Evolutionary conservation across 2,888 invertebrate genomes (phyloP).

Genomic region (Drosophila gaucha): DNA sequence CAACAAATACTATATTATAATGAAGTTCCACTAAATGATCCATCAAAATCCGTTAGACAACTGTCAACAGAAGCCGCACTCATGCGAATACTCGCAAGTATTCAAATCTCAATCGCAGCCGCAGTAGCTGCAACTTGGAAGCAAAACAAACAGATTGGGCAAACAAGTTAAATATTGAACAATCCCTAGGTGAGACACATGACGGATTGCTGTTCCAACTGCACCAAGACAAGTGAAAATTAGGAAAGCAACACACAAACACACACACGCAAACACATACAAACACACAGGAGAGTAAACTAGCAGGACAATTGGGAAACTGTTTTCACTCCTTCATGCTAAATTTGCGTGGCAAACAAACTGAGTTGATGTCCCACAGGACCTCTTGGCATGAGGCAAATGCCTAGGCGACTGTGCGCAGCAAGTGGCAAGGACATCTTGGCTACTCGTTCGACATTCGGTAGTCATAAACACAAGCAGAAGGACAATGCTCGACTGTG

Average conservation of each 20-base stretch:
- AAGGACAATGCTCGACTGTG: constrained; percentile 24
- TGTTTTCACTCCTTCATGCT: constrained; percentile 80
- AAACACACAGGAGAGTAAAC: background rate
- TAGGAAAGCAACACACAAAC: constrained; percentile 28
- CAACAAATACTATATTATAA: constrained; percentile 21
- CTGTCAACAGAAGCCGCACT: constrained; percentile 63
- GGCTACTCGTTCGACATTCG: constrained; percentile 45
- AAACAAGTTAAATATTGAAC: constrained; percentile 63
- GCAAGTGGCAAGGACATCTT: constrained; percentile 60
- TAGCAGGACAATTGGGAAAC: constrained; percentile 56
- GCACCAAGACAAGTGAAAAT: constrained; percentile 62
- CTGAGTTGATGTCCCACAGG: constrained; percentile 60
- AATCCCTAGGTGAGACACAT: constrained; percentile 54
- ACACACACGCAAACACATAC: constrained; percentile 13
- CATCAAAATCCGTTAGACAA: constrained; percentile 61
- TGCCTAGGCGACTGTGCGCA: constrained; percentile 36
- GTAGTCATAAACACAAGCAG: constrained; percentile 62
- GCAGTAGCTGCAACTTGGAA: constrained; percentile 44
- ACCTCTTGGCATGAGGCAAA: constrained; percentile 52
- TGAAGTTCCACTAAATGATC: constrained; percentile 66
- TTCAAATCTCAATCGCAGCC: constrained; percentile 41
- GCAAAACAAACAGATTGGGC: constrained; percentile 34
- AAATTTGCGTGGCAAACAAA: constrained; percentile 72
- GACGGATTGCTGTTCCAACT: constrained; percentile 61
- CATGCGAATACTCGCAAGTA: constrained; percentile 27